Evolutionary conservation across 64 coral and sea anemone genomes (phyloP), one percentile per base, ranked within the genome.

Genomic region (Dendrophyllia cribrosa): DNA sequence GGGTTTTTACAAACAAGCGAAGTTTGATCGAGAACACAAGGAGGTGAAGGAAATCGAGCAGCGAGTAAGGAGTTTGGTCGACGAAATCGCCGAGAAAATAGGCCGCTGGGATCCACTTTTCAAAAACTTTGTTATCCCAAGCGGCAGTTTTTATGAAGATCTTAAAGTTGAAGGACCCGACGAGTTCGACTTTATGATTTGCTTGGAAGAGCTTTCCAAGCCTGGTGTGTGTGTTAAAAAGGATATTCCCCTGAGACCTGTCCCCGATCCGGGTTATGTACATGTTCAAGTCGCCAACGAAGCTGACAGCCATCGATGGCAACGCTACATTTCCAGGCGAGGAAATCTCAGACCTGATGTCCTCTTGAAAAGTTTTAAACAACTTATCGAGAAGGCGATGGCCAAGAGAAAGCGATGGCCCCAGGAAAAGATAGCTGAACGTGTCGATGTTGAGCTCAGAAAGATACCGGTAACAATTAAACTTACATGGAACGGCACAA

Each of bases 181-280:
- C 20, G 90, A 92, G 58, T 92, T 92, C 24, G 90, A 92, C 65
- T 92, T 58, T 20, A 77, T 86, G 80, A 19, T 93, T 65, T 93
- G 83, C 69, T 6, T 93, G 12, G 78, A 49, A 0, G 23, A 79
- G 22, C 63, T 93, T n/a, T 93, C 83, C 9, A 59, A 60, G 51
- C 20, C 72, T 17, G 91, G 83, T 16, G 91, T 87, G 12, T 87
- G 91, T 70, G 13, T 70, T 52, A 58, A 17, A 15, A 87, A 93
- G 70, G 83, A 87, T n/a, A 93, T 87, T 59, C 91, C 91, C 15
- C 19, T 70, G 21, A 70, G 72, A 70, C 72, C 72, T 9, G 91
- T 93, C 56, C 83, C 49, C 25, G 83, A 93, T n/a, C 83, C 91
- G 0, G 91, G 91, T 1, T 93, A 93, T 21, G 83, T 93, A 25